A percentile compares a stretch with the other conserved stretches of the same genome.
Conservation (phyloP, 1,140 invertebrate species). For the Marisa cornuarietis region DNA sequence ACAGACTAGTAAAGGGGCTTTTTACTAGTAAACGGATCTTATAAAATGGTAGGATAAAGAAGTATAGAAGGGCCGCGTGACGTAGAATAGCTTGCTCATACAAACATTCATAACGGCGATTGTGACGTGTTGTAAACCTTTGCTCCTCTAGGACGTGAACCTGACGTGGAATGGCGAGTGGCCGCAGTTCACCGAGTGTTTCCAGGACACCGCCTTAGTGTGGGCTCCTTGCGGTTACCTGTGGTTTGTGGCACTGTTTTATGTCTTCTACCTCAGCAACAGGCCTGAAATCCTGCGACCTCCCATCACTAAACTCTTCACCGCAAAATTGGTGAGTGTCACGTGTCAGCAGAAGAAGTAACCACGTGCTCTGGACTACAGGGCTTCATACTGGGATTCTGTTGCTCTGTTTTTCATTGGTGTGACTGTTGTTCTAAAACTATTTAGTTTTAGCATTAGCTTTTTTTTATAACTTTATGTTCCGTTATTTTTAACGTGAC, state of each 20-base stretch:
- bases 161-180: conserved; percentile 60
- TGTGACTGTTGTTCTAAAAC: no score
- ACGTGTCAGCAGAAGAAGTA: not conserved
- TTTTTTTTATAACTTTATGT: not conserved
- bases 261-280: conserved; percentile 65
- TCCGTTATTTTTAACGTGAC: not conserved
- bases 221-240: conserved; percentile 88
- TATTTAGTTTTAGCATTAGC: not conserved
- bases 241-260: conserved; percentile 80
- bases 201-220: conserved; percentile 76
- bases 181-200: conserved; percentile 50
- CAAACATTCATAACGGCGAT: no score
- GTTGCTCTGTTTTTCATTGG: not conserved
- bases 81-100: no score
- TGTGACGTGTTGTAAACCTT: not conserved
- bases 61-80: no score
- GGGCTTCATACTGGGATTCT: not conserved
- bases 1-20: no score
- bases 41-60: no score
- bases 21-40: no score
- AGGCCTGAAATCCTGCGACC: not conserved
- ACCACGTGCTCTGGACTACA: not conserved
- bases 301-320: not conserved
- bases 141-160: conserved; percentile 8
- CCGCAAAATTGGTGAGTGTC: conserved; percentile 10